These are phyloP conservation scores for Athene cunicularia DNA, from an alignment of 2,113 vertebrate genomes.

Conservation along the genomic window DNA sequence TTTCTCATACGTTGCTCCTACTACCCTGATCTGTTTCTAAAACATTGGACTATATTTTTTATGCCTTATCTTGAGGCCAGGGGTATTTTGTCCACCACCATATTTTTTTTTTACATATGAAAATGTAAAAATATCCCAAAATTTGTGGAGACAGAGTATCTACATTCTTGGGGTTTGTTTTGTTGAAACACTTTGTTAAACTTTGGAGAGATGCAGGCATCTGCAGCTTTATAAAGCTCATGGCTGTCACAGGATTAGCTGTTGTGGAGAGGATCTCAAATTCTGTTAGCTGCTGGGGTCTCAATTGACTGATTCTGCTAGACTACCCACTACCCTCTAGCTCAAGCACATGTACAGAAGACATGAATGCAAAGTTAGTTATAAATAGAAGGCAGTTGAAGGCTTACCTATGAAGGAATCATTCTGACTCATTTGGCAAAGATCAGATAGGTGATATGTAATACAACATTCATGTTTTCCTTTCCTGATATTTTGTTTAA, in stretches of 20 bases:
- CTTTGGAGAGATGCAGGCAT: neutral
- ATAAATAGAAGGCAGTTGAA: neutral
- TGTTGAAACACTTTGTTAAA: neutral
- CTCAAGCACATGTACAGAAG: neutral
- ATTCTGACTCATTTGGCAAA: neutral
- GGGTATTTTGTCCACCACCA: neutral
- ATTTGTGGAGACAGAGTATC: neutral
- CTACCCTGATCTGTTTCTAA: neutral
- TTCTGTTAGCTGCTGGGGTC: neutral
- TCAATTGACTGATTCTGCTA: neutral
- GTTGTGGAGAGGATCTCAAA: neutral
- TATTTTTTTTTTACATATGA: neutral
- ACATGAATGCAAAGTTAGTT: neutral
- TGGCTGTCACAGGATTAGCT: neutral
- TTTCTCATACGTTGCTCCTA: slow-evolving; percentile 20
- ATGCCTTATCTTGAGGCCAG: neutral
- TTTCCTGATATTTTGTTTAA: neutral
- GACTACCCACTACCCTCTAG: neutral
- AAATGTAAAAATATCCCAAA: neutral
- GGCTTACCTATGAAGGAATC: neutral
- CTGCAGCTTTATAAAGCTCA: neutral
- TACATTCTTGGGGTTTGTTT: neutral
- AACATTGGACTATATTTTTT: neutral
- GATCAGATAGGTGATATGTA: neutral
- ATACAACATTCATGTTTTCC: neutral